Percentiles rank a stretch among this genome's conserved stretches.
Conservation (phyloP, 1,140 invertebrate species). For the Diachasma alloeum region DNA sequence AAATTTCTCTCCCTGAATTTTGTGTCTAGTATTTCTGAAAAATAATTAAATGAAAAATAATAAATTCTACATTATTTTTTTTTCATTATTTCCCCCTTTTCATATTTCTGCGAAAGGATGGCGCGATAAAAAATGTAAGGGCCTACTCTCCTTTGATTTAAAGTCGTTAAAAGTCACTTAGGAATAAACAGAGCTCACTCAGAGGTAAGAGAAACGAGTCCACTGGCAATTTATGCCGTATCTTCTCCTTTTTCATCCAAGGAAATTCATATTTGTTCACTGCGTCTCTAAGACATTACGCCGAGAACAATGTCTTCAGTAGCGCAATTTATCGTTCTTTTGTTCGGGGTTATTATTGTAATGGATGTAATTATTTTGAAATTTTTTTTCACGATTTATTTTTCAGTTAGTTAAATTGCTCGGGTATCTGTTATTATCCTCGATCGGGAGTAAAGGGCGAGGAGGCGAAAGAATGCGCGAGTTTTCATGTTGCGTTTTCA, state of each 20-base stretch:
- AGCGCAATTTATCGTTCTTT: neutral
- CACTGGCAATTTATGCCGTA: neutral
- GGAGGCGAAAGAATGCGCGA: neutral
- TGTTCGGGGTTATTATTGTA: neutral
- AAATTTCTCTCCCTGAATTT: too few species aligned
- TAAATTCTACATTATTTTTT: too few species aligned
- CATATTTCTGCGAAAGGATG: neutral
- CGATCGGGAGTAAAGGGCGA: neutral
- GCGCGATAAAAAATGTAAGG: neutral
- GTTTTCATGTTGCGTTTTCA: neutral
- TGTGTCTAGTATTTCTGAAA: too few species aligned
- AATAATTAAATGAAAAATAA: too few species aligned
- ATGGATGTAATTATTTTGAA: neutral
- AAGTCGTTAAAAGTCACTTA: conserved; percentile 11
- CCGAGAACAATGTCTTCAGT: neutral
- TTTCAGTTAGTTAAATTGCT: neutral
- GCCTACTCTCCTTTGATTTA: conserved; percentile 3
- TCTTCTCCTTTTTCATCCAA: neutral
- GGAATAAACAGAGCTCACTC: conserved; percentile 4
- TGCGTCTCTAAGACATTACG: neutral
- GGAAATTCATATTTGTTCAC: neutral
- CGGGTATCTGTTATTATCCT: neutral
- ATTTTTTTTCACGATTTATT: neutral
- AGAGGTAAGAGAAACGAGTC: neutral
- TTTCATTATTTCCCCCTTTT: neutral